phyloP scores from a whole-genome alignment of 2,797 vertebrate genomes.

The Aulostomus chinensis region DNA sequence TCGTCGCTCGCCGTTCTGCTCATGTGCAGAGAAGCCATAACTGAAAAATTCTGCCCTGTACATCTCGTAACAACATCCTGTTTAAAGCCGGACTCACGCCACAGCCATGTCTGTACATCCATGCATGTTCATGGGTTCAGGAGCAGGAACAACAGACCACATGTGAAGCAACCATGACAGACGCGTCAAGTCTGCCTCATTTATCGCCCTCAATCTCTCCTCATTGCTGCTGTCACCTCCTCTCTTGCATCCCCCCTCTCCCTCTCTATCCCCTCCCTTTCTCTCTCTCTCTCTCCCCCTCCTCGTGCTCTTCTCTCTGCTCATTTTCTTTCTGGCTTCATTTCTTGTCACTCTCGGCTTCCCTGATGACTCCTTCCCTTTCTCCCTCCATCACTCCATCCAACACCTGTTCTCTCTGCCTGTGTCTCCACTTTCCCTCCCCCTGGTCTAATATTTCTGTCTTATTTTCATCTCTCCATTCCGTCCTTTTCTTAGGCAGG shows the following conservation, averaged over 20 bases:
- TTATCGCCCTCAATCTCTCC: no score
- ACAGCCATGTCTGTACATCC: no score
- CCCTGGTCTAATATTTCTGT: slow-evolving; percentile 12
- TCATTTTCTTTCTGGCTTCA: slow-evolving; percentile 4
- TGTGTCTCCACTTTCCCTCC: slow-evolving; percentile 8
- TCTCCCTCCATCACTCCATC: slow-evolving; percentile 33
- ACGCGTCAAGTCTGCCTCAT: neutral
- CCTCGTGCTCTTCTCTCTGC: neutral
- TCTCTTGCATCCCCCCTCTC: neutral
- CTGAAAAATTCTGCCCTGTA: no score
- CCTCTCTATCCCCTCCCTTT: neutral
- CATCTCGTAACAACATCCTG: no score
- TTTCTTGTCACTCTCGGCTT: slow-evolving; percentile 23
- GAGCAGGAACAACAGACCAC: neutral
- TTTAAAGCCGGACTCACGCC: no score
- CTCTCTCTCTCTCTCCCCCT: neutral
- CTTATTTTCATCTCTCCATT: slow-evolving; percentile 7
- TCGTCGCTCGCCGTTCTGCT: no score
- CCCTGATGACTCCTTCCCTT: slow-evolving; percentile 26
- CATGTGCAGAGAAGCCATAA: no score
- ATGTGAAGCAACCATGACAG: no score
- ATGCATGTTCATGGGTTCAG: slow-evolving; percentile 11
- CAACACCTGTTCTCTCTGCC: slow-evolving; percentile 42
- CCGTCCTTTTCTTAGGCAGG: slow-evolving; percentile 3
- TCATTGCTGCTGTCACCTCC: slow-evolving; percentile 2